These are phyloP conservation scores for Danionella dracula DNA, from an alignment of 2,797 vertebrate genomes.

Conservation along the genomic window DNA sequence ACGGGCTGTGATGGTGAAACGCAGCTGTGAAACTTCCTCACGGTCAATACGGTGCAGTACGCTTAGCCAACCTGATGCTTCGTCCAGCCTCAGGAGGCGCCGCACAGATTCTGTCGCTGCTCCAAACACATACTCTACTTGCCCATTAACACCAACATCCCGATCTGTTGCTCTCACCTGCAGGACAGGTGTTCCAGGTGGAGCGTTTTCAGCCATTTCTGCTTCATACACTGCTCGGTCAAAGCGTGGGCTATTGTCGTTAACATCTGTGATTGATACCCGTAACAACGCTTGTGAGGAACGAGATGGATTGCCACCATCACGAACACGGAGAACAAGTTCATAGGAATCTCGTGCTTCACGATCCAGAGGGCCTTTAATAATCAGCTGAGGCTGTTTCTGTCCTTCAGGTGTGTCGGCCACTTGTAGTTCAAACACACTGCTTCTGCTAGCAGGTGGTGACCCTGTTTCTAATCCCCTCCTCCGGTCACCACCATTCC, in stretches of 20 bases:
- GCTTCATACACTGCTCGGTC: slow-evolving; percentile 91
- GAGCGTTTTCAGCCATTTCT: slow-evolving; percentile 89
- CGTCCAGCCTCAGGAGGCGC: slow-evolving; percentile 82
- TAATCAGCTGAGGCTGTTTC: slow-evolving; percentile 94
- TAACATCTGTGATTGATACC: slow-evolving; percentile 94
- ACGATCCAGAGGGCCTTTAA: slow-evolving; percentile 89
- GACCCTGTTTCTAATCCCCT: slow-evolving; percentile 59
- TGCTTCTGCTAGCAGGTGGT: slow-evolving; percentile 65
- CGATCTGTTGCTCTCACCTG: slow-evolving; percentile 87
- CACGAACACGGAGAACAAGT: slow-evolving; percentile 84
- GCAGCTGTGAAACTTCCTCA: slow-evolving; percentile 89
- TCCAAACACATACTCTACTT: slow-evolving; percentile 93
- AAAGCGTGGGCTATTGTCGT: slow-evolving; percentile 94
- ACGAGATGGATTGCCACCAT: slow-evolving; percentile 85
- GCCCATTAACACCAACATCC: slow-evolving; percentile 91
- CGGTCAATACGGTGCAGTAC: slow-evolving; percentile 92
- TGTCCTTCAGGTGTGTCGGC: slow-evolving; percentile 94
- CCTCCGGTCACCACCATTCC: slow-evolving; percentile 61
- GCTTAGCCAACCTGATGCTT: slow-evolving; percentile 89
- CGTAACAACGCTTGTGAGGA: slow-evolving; percentile 91
- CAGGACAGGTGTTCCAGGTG: slow-evolving; percentile 89
- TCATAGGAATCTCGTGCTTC: slow-evolving; percentile 92
- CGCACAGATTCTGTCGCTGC: slow-evolving; percentile 87
- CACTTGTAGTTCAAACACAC: slow-evolving; percentile 92
- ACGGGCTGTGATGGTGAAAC: slow-evolving; percentile 85